These are phyloP conservation scores for Otis tarda DNA, from an alignment of 2,113 vertebrate species.

Conservation along the genomic window DNA sequence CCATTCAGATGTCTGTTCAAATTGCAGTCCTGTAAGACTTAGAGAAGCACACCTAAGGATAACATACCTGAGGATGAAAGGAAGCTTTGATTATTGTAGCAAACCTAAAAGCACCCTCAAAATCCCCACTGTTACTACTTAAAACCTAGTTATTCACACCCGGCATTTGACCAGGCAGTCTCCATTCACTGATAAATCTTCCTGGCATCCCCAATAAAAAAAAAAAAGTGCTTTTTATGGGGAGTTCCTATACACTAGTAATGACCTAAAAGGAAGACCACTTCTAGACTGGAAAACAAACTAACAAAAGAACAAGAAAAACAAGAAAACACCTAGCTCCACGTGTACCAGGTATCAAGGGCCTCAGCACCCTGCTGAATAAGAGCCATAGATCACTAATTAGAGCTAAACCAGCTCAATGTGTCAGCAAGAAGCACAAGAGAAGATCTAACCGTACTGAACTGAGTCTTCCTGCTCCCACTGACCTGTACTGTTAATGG, in stretches of 20 bases:
- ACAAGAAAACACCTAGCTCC: neutral
- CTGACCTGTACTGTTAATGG: neutral
- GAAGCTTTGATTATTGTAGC: neutral
- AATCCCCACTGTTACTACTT: neutral
- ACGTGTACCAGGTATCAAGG: neutral
- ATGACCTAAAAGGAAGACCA: neutral
- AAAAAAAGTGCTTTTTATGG: neutral
- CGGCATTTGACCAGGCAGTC: neutral
- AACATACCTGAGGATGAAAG: neutral
- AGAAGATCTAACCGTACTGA: neutral
- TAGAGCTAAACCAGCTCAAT: neutral
- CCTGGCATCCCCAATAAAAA: neutral
- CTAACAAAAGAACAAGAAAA: neutral
- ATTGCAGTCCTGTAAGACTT: neutral
- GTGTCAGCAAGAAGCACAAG: neutral
- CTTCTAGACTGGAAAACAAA: neutral
- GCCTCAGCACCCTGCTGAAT: neutral
- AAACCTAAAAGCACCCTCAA: neutral
- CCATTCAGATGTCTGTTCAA: neutral
- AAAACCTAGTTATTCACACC: neutral
- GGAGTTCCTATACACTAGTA: neutral
- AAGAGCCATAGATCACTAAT: neutral
- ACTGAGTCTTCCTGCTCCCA: neutral
- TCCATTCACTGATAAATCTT: neutral
- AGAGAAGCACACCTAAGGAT: neutral